These are phyloP conservation scores for Sardina pilchardus DNA, from an alignment of 2,113 vertebrate genomes.

Conservation along the genomic window DNA sequence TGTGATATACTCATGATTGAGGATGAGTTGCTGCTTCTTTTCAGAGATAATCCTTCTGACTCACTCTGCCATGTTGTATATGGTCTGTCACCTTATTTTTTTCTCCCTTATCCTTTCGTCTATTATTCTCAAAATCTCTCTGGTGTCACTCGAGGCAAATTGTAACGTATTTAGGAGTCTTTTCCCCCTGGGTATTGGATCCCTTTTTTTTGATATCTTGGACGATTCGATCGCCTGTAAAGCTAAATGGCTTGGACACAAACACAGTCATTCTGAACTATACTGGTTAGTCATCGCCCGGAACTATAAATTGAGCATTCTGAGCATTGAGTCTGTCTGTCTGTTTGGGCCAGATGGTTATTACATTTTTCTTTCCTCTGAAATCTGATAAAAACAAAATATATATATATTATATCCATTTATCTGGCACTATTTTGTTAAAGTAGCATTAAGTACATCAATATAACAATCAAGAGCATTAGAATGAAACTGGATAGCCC, in stretches of 20 bases:
- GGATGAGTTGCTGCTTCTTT: background rate
- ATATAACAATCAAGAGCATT: background rate
- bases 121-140: background rate
- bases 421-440: no score
- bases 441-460: background rate
- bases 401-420: no score
- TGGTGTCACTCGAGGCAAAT: background rate
- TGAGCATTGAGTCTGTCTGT: background rate
- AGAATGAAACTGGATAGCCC: background rate
- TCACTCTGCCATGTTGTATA: background rate
- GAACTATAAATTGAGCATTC: no score
- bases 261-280: background rate
- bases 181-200: background rate
- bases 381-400: background rate
- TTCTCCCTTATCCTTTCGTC: background rate
- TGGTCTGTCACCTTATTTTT: background rate
- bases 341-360: background rate
- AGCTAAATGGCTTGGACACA: background rate
- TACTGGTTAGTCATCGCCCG: no score
- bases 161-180: background rate
- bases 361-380: background rate
- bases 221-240: background rate
- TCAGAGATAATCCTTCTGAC: background rate
- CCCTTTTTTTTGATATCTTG: background rate
- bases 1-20: conserved; percentile 11